Evolutionary conservation across 2,888 invertebrate species (phyloP), one percentile per base, ranked within the genome.

Genomic region (Drosophila paramelanica): DNA sequence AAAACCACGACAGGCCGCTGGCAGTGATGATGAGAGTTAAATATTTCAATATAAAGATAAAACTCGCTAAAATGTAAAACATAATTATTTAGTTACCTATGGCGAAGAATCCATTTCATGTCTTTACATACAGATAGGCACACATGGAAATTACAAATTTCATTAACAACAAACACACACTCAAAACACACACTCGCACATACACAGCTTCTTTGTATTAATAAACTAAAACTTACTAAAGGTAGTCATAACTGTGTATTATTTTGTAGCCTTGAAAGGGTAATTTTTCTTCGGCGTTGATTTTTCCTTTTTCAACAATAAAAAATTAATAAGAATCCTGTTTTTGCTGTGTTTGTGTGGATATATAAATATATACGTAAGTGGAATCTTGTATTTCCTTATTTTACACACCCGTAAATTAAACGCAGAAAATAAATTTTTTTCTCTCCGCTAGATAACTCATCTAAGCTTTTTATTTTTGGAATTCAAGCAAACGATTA

Each of bases 11-110:
- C 94, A 94, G 68, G 94, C 94, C 8, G 93, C 92, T 25, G 94
- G 93, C 68, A 95, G 96, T 87, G 96, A 97, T 91, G 96, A 97
- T 86, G 96, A 96, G 91, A 94, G 94, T 89, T 94, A 94, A 89
- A 79, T 51, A 43, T 38, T 23, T 17, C 42, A 20, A 51, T 25
- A 52, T 17, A 43, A 50, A 20, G 20, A 55, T 8, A 41, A 52
- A 27, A 49, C 56, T 50, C 58, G 41, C 64, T 66, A 55, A 56
- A 73, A 66, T 59, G 46, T 51, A 55, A 55, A 65, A 64, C 47
- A 41, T 56, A 66, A 70, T 67, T 56, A 46, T 68, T 70, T 79
- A 73, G 82, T 82, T 33, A 51, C 61, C 47, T 27, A 56, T 41
- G 59, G 47, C 61, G 36, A 60, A 56, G 52, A 65, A 71, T 50